These are phyloP conservation scores for Loripinus fragilis DNA, from an alignment of 2,888 invertebrate species.

Conservation along the genomic window DNA sequence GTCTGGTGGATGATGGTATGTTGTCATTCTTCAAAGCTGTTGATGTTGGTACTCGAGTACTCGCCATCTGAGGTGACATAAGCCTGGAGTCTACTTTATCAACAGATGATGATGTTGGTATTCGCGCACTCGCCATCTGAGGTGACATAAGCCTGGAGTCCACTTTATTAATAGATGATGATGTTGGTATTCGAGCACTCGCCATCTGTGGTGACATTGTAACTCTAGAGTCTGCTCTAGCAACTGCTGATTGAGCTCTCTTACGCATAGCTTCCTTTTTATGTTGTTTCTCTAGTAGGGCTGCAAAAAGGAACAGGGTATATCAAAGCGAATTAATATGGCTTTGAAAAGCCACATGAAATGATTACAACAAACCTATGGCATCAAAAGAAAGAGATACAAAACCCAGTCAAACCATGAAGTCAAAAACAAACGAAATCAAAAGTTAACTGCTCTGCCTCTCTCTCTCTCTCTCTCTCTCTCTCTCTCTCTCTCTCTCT, in stretches of 20 bases:
- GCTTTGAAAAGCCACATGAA: no score
- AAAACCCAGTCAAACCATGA: no score
- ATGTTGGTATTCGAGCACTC: conserved; percentile 7
- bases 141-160: conserved; percentile 33
- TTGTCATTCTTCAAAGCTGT: not conserved
- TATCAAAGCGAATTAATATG: no score
- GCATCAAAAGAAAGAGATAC: no score
- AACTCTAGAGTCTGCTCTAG: conserved; percentile 45
- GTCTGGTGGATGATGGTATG: not conserved
- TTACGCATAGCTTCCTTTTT: conserved; percentile 46
- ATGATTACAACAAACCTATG: no score
- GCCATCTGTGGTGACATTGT: conserved; percentile 18
- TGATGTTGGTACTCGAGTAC: conserved; percentile 6
- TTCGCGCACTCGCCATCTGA: conserved; percentile 21
- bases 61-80: conserved; percentile 22
- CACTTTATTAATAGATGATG: not conserved
- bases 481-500: no score
- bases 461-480: no score
- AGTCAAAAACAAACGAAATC: no score
- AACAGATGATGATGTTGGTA: conserved; percentile 9
- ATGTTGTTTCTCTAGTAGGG: conserved; percentile 62
- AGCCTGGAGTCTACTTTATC: conserved; percentile 7
- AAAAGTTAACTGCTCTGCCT: no score
- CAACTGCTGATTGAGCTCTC: conserved; percentile 49
- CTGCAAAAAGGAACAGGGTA: conserved; percentile 45